Conservation (phyloP, 2,888 invertebrate species). For the Rhagonycha lutea region DNA sequence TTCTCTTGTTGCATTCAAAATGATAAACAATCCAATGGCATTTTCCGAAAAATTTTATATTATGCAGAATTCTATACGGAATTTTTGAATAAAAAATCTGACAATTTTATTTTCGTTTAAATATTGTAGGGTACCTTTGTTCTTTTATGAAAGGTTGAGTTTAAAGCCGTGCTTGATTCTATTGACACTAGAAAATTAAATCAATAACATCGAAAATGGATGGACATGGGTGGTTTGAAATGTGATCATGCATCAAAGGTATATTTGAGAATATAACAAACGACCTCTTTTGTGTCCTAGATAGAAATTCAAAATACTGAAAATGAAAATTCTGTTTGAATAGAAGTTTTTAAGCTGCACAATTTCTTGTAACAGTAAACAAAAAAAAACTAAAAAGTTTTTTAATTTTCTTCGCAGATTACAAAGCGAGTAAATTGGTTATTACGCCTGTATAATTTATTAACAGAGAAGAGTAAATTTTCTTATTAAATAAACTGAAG, state of each 20-base stretch:
- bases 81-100: conserved; percentile 28
- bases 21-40: conserved; percentile 15
- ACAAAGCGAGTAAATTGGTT: background rate
- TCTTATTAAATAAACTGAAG: background rate
- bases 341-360: background rate
- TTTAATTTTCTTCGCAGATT: background rate
- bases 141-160: conserved; percentile 44
- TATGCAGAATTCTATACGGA: conserved; percentile 27
- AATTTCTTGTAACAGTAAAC: background rate
- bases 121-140: conserved; percentile 42
- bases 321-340: conserved; percentile 6
- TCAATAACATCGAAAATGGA: conserved; percentile 56
- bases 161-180: conserved; percentile 44
- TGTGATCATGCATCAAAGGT: conserved; percentile 47
- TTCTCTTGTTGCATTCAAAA: background rate
- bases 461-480: background rate
- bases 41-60: conserved; percentile 19
- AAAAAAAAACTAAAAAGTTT: background rate
- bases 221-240: conserved; percentile 47
- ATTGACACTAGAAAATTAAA: conserved; percentile 53
- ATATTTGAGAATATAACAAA: conserved; percentile 35
- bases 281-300: conserved; percentile 12
- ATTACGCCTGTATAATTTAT: conserved; percentile 1
- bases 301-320: conserved; percentile 15
- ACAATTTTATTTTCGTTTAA: conserved; percentile 41